Evolutionary conservation across 2,888 invertebrate species (phyloP).

Genomic region (Antheraea yamamai): DNA sequence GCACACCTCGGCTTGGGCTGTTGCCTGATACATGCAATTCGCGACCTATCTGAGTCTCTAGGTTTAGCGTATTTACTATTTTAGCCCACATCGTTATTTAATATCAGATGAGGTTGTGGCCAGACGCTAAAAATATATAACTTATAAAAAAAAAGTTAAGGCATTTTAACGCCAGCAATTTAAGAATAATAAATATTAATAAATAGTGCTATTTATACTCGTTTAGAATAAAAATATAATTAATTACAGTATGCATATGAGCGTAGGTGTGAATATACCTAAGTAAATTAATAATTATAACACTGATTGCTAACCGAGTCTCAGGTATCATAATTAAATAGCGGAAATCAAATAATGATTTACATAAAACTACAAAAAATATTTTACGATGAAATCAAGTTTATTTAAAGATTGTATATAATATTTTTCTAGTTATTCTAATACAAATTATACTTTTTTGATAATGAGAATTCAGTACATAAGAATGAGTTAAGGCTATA

Average conservation of each 20-base stretch:
- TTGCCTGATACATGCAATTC: too few relatives aligned
- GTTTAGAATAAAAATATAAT: background rate
- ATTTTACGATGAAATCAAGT: background rate
- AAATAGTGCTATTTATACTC: background rate
- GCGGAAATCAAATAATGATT: slow-evolving; percentile 19
- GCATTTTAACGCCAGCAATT: background rate
- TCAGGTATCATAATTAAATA: slow-evolving; percentile 7
- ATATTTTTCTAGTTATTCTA: slow-evolving; percentile 19
- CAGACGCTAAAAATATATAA: too few relatives aligned
- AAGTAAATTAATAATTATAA: slow-evolving; percentile 13
- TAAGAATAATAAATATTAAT: background rate
- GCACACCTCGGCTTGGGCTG: too few relatives aligned
- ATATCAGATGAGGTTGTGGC: too few relatives aligned
- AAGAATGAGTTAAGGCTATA: too few relatives aligned
- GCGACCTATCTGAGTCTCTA: too few relatives aligned
- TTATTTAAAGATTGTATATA: background rate
- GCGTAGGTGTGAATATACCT: background rate
- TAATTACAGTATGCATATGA: slow-evolving; percentile 8
- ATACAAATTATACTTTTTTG: background rate
- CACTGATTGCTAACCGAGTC: slow-evolving; percentile 13
- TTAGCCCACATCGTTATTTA: too few relatives aligned
- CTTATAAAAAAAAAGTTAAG: background rate
- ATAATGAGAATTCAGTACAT: background rate
- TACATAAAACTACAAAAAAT: background rate
- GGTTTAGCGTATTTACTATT: too few relatives aligned